phyloP scores from a whole-genome alignment of 2,113 vertebrate species.

The Panurus biarmicus region DNA sequence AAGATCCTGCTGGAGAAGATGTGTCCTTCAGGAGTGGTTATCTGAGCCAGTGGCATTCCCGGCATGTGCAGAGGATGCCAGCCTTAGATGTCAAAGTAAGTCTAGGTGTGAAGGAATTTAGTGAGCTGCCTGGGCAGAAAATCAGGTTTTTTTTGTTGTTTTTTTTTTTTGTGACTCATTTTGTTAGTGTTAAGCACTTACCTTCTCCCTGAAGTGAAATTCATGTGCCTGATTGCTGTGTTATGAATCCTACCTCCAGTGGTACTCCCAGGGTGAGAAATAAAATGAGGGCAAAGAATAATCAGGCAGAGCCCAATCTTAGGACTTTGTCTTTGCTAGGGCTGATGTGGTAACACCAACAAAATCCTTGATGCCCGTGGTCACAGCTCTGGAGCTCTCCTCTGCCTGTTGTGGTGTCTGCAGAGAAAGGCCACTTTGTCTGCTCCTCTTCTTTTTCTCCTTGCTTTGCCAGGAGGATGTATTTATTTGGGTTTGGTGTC shows the following conservation, averaged over 20 bases:
- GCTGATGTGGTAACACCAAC: background rate
- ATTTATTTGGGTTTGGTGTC: constrained; percentile 11
- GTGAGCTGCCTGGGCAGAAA: background rate
- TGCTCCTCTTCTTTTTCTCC: background rate
- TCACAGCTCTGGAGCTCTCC: background rate
- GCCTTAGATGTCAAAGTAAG: background rate
- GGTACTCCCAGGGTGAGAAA: background rate
- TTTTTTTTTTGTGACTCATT: background rate
- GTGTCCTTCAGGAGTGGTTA: background rate
- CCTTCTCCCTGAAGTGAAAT: background rate
- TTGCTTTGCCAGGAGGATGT: background rate
- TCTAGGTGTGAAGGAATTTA: constrained; percentile 1
- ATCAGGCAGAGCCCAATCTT: background rate
- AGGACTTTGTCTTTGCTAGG: background rate
- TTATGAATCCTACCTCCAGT: background rate
- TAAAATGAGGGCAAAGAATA: background rate
- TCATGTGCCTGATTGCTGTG: background rate
- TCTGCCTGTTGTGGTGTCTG: background rate
- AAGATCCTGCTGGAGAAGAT: background rate
- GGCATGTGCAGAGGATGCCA: background rate
- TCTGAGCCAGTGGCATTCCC: background rate
- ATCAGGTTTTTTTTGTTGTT: background rate
- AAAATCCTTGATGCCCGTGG: background rate
- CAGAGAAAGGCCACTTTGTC: background rate
- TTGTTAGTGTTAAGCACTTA: background rate